Evolutionary conservation across 2,113 vertebrate species (phyloP).

Genomic region (Coptodon rendalli): DNA sequence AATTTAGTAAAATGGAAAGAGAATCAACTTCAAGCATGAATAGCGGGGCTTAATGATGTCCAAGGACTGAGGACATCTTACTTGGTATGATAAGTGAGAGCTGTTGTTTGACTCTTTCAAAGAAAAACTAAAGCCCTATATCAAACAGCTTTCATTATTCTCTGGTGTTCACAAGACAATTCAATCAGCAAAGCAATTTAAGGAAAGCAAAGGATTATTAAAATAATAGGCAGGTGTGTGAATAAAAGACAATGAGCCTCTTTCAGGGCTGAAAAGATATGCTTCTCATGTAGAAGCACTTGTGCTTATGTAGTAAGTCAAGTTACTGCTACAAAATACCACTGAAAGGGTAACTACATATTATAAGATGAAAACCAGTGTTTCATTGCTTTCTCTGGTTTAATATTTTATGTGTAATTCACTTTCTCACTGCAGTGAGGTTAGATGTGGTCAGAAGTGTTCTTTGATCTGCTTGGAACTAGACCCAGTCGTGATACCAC

Average conservation of each 20-base stretch:
- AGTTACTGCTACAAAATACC: background rate
- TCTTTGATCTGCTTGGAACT: background rate
- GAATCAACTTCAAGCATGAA: constrained; percentile 60
- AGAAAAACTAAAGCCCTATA: constrained; percentile 36
- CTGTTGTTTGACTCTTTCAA: constrained; percentile 58
- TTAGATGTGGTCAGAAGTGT: background rate
- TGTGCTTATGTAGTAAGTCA: background rate
- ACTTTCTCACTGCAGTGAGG: background rate
- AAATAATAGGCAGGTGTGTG: background rate
- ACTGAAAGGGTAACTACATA: background rate
- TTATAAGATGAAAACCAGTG: background rate
- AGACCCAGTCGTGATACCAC: background rate
- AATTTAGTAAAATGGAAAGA: constrained; percentile 44
- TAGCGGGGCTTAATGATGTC: constrained; percentile 46
- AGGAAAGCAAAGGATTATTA: constrained; percentile 10
- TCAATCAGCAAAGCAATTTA: constrained; percentile 7
- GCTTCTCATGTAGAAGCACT: background rate
- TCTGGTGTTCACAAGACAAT: constrained; percentile 40
- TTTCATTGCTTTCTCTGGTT: background rate
- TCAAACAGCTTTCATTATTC: constrained; percentile 41
- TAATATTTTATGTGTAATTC: background rate
- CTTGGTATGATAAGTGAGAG: constrained; percentile 50
- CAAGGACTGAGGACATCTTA: constrained; percentile 52
- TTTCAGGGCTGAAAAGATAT: background rate
- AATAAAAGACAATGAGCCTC: background rate